Conservation (phyloP, 2,888 invertebrate genomes). For the Corbicula japonica region DNA sequence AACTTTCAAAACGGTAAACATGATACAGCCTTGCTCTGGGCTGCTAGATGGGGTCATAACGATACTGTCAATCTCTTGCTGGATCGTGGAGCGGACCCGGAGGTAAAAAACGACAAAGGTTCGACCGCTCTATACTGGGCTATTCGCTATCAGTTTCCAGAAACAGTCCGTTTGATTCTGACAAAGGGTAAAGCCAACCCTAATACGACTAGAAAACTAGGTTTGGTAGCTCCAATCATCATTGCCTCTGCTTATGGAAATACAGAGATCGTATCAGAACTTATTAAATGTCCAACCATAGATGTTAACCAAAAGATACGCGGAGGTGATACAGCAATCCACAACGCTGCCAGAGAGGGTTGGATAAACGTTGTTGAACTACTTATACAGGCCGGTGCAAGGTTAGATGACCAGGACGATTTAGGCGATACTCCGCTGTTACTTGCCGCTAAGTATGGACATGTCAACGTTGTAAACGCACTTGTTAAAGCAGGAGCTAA, state of each 20-base stretch:
- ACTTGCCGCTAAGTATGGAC: conserved; percentile 78
- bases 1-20: conserved; percentile 79
- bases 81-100: conserved; percentile 69
- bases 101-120: conserved; percentile 82
- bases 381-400: conserved; percentile 79
- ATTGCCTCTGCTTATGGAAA: conserved; percentile 82
- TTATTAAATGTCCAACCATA: conserved; percentile 67
- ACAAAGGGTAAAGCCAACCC: conserved; percentile 78
- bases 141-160: conserved; percentile 78
- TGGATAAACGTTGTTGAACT: conserved; percentile 75
- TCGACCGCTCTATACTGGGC: conserved; percentile 85
- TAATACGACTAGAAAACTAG: conserved; percentile 79
- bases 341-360: conserved; percentile 85
- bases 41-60: conserved; percentile 79
- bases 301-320: conserved; percentile 79
- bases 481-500: conserved; percentile 74
- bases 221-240: conserved; percentile 82
- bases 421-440: conserved; percentile 81
- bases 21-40: conserved; percentile 84
- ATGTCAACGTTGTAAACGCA: conserved; percentile 70
- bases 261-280: conserved; percentile 63
- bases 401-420: conserved; percentile 81
- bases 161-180: conserved; percentile 77
- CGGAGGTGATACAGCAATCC: conserved; percentile 82
- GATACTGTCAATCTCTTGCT: conserved; percentile 67